A percentile compares a stretch with the other conserved stretches of the same genome.
These are phyloP conservation scores for Tupaia tana DNA, from an alignment of 2,113 vertebrate genomes.

Conservation along the genomic window DNA sequence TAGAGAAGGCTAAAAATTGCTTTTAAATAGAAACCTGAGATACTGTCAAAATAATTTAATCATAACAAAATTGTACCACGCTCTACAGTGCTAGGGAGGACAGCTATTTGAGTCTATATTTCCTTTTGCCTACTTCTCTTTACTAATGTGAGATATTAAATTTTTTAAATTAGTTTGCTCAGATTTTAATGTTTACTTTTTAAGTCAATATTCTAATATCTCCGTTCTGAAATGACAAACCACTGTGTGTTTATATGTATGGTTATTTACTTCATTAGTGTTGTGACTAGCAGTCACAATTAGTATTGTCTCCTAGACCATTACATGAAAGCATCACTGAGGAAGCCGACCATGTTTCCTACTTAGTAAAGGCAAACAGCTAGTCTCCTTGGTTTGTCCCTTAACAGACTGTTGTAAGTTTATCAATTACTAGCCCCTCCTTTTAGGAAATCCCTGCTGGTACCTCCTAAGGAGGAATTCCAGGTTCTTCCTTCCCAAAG, in stretches of 20 bases:
- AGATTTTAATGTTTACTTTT: background rate
- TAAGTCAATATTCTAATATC: background rate
- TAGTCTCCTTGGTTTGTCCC: background rate
- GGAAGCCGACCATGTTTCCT: background rate
- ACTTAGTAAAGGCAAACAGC: background rate
- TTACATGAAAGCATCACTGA: background rate
- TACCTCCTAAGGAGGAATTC: background rate
- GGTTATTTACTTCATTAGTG: background rate
- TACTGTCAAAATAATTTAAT: background rate
- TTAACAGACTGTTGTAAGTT: background rate
- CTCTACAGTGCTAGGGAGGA: background rate
- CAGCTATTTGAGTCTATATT: background rate
- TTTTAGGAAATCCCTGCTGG: background rate
- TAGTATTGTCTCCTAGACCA: background rate
- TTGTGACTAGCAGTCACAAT: background rate
- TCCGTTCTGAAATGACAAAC: background rate
- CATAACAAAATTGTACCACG: background rate
- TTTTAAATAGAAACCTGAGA: conserved; percentile 13
- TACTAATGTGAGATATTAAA: background rate
- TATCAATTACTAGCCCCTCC: background rate
- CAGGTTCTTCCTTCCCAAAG: background rate
- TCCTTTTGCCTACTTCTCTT: background rate
- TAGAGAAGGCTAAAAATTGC: background rate
- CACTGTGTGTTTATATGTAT: background rate
- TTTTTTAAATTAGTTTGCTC: background rate